A percentile compares a stretch with the other conserved stretches of the same genome.
These are phyloP conservation scores for Propithecus deckenii DNA, from an alignment of 2,797 vertebrate genomes.

Conservation along the genomic window DNA sequence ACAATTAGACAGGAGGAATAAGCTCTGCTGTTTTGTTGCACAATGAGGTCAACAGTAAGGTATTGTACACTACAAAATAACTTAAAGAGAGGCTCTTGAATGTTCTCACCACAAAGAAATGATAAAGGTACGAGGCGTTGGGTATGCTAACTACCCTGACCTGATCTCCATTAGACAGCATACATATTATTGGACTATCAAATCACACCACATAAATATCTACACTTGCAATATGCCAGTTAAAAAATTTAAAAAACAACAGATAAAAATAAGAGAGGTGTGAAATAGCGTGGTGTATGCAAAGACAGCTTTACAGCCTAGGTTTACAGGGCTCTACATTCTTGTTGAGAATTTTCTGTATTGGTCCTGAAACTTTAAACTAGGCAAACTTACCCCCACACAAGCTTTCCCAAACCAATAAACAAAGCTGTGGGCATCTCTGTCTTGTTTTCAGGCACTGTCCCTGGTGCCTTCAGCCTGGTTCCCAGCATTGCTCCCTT, in stretches of 20 bases:
- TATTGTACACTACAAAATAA: background rate
- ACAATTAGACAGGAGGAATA: background rate
- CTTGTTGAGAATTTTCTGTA: background rate
- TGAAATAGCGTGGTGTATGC: background rate
- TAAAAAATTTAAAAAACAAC: background rate
- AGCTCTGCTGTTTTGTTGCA: background rate
- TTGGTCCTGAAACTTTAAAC: background rate
- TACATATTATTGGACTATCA: background rate
- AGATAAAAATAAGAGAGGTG: background rate
- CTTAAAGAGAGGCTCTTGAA: background rate
- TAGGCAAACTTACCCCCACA: no score
- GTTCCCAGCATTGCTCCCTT: background rate
- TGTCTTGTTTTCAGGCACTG: background rate
- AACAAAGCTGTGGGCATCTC: fast-evolving
- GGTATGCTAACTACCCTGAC: background rate
- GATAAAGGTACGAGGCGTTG: background rate
- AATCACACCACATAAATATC: background rate
- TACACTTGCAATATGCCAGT: background rate
- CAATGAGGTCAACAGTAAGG: background rate
- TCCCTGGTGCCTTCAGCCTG: background rate
- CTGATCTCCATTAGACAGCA: no score
- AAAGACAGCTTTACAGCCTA: background rate
- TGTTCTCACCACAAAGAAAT: background rate
- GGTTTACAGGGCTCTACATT: background rate
- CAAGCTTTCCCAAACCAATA: background rate